phyloP scores from a whole-genome alignment of 2,113 vertebrate genomes.

The Hyperopisus bebe region DNA sequence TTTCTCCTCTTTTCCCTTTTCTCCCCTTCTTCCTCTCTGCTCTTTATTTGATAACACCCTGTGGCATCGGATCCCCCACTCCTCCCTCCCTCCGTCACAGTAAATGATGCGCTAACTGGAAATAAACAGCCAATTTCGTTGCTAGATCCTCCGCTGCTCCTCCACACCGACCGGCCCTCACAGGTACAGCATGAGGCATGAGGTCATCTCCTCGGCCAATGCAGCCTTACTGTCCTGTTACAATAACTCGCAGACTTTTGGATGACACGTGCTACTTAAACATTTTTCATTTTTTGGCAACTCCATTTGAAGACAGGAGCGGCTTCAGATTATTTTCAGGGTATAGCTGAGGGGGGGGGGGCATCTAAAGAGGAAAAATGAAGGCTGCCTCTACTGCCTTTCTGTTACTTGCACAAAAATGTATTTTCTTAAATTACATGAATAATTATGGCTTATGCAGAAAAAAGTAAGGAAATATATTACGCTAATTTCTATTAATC shows the following conservation, averaged over 20 bases:
- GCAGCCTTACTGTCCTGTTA: not conserved
- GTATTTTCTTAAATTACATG: not conserved
- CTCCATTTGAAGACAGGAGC: not conserved
- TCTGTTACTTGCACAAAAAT: not conserved
- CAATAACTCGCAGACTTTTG: not conserved
- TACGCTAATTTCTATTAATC: not conserved
- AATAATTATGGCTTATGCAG: not conserved
- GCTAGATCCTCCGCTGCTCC: conserved; percentile 34
- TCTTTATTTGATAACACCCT: not conserved
- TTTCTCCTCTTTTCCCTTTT: not conserved
- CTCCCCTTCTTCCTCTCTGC: not conserved
- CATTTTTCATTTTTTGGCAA: not conserved
- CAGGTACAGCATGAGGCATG: not conserved
- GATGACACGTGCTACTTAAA: not conserved
- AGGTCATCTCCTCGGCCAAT: not conserved
- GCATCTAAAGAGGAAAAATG: not conserved
- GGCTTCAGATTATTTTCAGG: not conserved
- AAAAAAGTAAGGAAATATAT: not conserved
- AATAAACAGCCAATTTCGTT: conserved; percentile 54
- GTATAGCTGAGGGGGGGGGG: not conserved
- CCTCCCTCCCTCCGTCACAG: conserved; percentile 34
- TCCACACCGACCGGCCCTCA: conserved; percentile 1
- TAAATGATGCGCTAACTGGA: conserved; percentile 51
- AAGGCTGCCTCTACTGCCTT: not conserved
- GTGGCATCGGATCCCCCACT: not conserved